Percentiles rank a stretch among this genome's conserved stretches.
phyloP scores from a whole-genome alignment of 2,888 invertebrate species.

The Drosophila tripunctata region DNA sequence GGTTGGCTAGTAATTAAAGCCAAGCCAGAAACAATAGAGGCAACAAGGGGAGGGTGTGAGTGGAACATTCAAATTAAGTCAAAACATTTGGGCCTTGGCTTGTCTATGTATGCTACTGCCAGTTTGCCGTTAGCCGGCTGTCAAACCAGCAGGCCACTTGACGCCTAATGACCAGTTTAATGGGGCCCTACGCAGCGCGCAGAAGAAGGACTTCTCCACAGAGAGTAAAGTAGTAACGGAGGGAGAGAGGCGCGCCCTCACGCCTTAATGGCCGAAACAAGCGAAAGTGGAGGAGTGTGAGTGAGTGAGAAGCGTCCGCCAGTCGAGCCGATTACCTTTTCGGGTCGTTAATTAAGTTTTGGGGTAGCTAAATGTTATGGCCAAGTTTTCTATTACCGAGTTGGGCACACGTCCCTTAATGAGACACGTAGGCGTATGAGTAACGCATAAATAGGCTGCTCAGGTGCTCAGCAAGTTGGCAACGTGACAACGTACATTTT shows the following conservation, averaged over 20 bases:
- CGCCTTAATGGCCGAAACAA: conserved; percentile 63
- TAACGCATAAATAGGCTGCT: conserved; percentile 60
- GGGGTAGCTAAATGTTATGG: conserved; percentile 66
- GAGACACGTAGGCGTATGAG: conserved; percentile 77
- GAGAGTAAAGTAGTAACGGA: too few species aligned
- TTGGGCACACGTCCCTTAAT: conserved; percentile 60
- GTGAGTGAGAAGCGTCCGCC: too few species aligned
- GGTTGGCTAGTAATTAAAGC: conserved; percentile 67
- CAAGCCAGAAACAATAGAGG: conserved; percentile 23
- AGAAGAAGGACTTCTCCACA: conserved; percentile 6
- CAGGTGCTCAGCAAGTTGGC: conserved; percentile 35
- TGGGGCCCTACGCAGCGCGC: conserved; percentile 31
- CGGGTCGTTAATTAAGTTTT: conserved; percentile 72
- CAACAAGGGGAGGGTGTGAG: neutral
- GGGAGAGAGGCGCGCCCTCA: too few species aligned
- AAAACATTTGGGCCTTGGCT: conserved; percentile 58
- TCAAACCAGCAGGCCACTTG: conserved; percentile 68
- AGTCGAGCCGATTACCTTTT: conserved; percentile 70
- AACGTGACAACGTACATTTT: conserved; percentile 37
- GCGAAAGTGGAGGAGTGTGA: conserved; percentile 56
- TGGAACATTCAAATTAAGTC: conserved; percentile 65
- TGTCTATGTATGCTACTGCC: conserved; percentile 47
- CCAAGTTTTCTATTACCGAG: conserved; percentile 74
- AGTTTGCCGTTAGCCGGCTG: conserved; percentile 43
- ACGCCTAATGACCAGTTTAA: conserved; percentile 77